Percentiles rank a stretch among this genome's conserved stretches.
Conservation (phyloP, 2,888 invertebrate genomes). For the Nephrotoma flavescens region DNA sequence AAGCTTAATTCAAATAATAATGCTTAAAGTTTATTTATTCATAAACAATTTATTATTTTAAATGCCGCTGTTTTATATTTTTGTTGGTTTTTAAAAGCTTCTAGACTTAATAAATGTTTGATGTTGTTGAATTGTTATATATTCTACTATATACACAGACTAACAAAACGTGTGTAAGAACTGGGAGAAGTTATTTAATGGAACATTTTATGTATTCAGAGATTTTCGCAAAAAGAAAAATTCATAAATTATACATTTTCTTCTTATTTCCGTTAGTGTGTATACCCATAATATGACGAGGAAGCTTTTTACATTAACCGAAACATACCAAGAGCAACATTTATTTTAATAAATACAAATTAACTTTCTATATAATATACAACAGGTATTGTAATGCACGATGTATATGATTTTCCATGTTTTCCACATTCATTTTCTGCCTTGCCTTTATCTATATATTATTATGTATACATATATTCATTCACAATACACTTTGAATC, state of each 20-base stretch:
- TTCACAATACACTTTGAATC: background rate
- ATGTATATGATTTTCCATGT: background rate
- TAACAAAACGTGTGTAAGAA: background rate
- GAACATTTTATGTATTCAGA: background rate
- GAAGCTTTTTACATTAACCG: background rate
- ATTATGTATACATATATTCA: background rate
- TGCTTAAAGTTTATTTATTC: background rate
- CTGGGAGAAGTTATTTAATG: background rate
- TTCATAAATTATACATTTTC: background rate
- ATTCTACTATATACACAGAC: background rate
- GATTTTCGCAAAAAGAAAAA: background rate
- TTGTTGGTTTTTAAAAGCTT: background rate
- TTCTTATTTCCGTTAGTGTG: background rate
- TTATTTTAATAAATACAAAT: background rate
- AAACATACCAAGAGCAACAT: background rate
- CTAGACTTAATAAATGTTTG: background rate
- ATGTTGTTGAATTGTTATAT: background rate
- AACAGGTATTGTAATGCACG: background rate
- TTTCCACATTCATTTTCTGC: background rate
- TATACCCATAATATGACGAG: background rate
- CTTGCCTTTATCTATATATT: background rate
- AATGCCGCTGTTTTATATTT: background rate
- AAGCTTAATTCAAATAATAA: background rate
- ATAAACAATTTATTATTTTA: background rate
- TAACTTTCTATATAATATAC: background rate